Base-by-base conservation (phyloP, 2,797 vertebrate species). In the Coendou prehensilis region DNA sequence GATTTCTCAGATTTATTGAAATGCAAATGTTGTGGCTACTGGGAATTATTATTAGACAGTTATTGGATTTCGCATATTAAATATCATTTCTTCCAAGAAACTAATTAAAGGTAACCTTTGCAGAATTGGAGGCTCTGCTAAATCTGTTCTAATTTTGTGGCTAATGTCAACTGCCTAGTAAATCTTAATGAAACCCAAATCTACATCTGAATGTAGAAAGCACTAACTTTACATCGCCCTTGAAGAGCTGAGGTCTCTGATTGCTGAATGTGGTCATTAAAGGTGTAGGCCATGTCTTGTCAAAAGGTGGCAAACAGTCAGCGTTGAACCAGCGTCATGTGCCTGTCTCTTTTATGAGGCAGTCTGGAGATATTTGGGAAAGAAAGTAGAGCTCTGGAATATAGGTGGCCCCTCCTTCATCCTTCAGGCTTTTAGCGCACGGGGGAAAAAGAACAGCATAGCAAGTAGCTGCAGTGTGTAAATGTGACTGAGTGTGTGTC, bases 21-120 rank as follows among this genome's bases (percentile, higher is more conserved):
- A 91, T 97, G 89, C 91, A 97, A 93, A 73, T 97, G 20, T 89
- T 98, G 56, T 92, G 78, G 30, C 95, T 96, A 76, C 67, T 98
- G 82, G 83, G 41, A 96, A 80, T 97, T 97, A 95, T 88, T 89
- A 41, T 95, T 96, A 95, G 75, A 41, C 93, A 18, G 93, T 64
- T 80, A 91, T 71, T 98, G 91, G 56, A 82, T 91, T 98, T 87
- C 96, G 86, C 90, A 92, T 96, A 94, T 94, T 97, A 95, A 97
- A 93, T 94, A 97, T 47, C 3, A 64, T 95, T 98, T 92, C 37
- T 96, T 97, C 67, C 30, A 76, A 81, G 89, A 94, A 96, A 78
- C 52, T 97, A 94, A 96, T 97, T 97, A 96, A 96, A 95, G 54
- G 41, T 97, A 97, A 95, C 93, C 94, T 97, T 98, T 96, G 73